Evolutionary conservation across 92 coral and sea anemone species (phyloP).

Genomic region (Paragorgia papillata): DNA sequence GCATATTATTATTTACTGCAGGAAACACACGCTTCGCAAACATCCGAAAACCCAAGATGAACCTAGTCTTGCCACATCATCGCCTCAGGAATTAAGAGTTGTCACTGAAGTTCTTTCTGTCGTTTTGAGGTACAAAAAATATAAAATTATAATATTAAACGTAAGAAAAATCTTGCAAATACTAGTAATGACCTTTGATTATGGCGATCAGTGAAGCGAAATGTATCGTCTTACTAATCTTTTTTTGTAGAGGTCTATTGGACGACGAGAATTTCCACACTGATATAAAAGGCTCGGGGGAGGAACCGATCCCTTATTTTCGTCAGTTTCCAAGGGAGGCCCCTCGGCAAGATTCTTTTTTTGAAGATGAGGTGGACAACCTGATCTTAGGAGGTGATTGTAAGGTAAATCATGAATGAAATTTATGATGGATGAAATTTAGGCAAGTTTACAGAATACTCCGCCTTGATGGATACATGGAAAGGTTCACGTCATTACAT

Average conservation of each 20-base stretch:
- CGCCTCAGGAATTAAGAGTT: slow-evolving; percentile 70
- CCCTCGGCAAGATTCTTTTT: slow-evolving; percentile 2
- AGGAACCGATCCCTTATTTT: slow-evolving; percentile 96
- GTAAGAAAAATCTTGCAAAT: background rate
- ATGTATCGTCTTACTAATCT: background rate
- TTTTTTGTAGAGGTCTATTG: slow-evolving; percentile 72
- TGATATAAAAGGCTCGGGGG: slow-evolving; percentile 62
- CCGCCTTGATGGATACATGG: too few relatives aligned
- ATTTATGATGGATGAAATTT: too few relatives aligned
- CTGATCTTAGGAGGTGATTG: background rate
- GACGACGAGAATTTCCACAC: slow-evolving; percentile 88
- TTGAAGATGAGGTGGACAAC: slow-evolving; percentile 13
- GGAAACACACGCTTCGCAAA: slow-evolving; percentile 31
- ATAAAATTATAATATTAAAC: background rate
- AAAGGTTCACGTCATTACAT: too few relatives aligned
- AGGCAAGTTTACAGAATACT: too few relatives aligned
- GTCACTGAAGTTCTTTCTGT: slow-evolving; percentile 84
- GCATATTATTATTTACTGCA: too few relatives aligned
- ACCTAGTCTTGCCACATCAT: slow-evolving; percentile 74
- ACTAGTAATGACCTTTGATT: too few relatives aligned
- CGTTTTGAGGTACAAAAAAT: slow-evolving; percentile 70
- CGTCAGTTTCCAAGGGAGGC: slow-evolving; percentile 54
- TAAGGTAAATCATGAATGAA: too few relatives aligned
- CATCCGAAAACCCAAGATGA: slow-evolving; percentile 52
- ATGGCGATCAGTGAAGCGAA: too few relatives aligned